A percentile compares a stretch with the other conserved stretches of the same genome.
Conservation (phyloP, 1,140 invertebrate species). For the Holcopasites calliopsidis region DNA sequence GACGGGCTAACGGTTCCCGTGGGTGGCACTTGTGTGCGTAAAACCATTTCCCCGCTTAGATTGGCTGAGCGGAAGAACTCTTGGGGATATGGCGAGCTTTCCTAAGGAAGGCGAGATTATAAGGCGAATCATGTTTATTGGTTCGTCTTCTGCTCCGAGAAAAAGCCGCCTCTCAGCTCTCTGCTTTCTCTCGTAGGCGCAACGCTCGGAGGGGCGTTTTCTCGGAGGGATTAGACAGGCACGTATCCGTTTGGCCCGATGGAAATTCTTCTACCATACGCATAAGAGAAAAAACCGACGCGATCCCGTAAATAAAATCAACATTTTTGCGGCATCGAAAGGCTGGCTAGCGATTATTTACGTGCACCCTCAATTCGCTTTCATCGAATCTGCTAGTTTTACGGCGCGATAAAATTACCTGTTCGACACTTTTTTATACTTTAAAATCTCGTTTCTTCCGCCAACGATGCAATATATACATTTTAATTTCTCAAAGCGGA, state of each 20-base stretch:
- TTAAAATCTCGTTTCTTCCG: too few relatives aligned
- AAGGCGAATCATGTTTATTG: slow-evolving; percentile 58
- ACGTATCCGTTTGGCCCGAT: background rate
- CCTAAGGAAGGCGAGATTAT: slow-evolving; percentile 59
- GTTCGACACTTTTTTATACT: too few relatives aligned
- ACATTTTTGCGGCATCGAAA: too few relatives aligned
- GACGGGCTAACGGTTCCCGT: slow-evolving; percentile 72
- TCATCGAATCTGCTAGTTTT: too few relatives aligned
- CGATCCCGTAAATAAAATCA: too few relatives aligned
- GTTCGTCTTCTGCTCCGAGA: slow-evolving; percentile 16
- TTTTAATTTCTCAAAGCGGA: too few relatives aligned
- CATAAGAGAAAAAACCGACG: too few relatives aligned
- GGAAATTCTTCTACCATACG: too few relatives aligned
- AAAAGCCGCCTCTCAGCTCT: background rate
- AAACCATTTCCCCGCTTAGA: slow-evolving; percentile 72
- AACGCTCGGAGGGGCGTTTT: background rate
- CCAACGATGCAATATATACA: too few relatives aligned
- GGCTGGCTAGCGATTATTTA: too few relatives aligned
- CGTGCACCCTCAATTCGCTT: too few relatives aligned
- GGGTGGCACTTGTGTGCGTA: slow-evolving; percentile 73
- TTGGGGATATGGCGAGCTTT: slow-evolving; percentile 51
- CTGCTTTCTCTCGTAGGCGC: background rate
- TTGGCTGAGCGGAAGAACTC: slow-evolving; percentile 54
- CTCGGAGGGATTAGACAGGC: background rate
- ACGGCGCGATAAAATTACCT: too few relatives aligned